Conservation (phyloP, 2,113 vertebrate species). For the Calcarius ornatus region DNA sequence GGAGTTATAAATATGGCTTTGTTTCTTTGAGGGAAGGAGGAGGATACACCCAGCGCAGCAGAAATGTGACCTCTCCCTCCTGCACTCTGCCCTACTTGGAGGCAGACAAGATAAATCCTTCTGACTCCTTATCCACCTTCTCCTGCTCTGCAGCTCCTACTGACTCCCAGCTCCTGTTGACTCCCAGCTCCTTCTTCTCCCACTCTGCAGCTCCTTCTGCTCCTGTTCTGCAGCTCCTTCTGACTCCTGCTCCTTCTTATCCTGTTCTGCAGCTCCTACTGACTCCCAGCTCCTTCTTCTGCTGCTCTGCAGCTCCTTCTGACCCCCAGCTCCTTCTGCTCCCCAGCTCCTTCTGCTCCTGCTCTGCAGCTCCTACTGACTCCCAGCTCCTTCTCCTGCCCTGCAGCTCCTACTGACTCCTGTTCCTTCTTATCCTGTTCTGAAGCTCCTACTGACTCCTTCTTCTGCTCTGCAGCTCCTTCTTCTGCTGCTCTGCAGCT, state of each 20-base stretch:
- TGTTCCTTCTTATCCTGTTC: not conserved
- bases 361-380: not conserved
- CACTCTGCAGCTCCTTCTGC: not conserved
- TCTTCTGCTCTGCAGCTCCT: not conserved
- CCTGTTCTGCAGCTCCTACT: too few species aligned
- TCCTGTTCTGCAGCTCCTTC: not conserved
- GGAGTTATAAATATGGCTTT: not conserved
- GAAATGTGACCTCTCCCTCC: not conserved
- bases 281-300: too few species aligned
- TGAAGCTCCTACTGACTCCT: not conserved
- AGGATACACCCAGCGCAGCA: not conserved
- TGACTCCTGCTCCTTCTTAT: too few species aligned
- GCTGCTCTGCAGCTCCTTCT: too few species aligned
- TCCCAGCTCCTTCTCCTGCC: too few species aligned
- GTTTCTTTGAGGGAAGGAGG: not conserved
- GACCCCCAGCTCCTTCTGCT: not conserved
- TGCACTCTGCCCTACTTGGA: constrained; percentile 6
- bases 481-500: not conserved
- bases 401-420: not conserved
- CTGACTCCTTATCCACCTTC: not conserved
- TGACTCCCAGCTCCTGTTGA: not conserved
- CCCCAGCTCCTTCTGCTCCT: not conserved
- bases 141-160: not conserved
- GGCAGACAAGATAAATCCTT: not conserved
- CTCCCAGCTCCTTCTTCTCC: not conserved